Evolutionary conservation across 2,888 invertebrate species (phyloP).

Genomic region (Eristalinus sepulchralis): DNA sequence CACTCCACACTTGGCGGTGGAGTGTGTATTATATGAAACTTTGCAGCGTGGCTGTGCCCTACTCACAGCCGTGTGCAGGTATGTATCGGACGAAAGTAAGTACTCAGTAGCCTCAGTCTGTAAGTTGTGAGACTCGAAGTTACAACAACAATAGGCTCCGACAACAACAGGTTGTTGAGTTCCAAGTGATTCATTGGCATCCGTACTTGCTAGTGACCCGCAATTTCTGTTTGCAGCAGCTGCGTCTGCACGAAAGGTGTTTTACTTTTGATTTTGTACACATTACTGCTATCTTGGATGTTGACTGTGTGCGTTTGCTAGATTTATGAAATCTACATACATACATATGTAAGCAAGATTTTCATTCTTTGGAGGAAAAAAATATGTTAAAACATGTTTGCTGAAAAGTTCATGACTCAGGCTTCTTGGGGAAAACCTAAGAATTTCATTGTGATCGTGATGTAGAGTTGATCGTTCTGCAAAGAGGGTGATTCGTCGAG

Average conservation of each 20-base stretch:
- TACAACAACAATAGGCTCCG: background rate
- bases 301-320: background rate
- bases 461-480: background rate
- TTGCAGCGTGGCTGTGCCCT: background rate
- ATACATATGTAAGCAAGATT: background rate
- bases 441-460: background rate
- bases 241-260: background rate
- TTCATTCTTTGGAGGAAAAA: background rate
- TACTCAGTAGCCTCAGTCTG: background rate
- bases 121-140: background rate
- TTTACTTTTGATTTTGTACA: background rate
- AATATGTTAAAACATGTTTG: background rate
- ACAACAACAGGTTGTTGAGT: slow-evolving; percentile 35
- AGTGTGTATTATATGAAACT: background rate
- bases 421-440: slow-evolving; percentile 15
- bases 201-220: slow-evolving; percentile 15
- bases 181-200: slow-evolving; percentile 32
- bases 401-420: slow-evolving; percentile 2
- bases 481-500: background rate
- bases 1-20: slow-evolving; percentile 24
- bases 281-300: background rate
- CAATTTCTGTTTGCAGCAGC: background rate
- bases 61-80: background rate
- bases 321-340: background rate
- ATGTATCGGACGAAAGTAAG: slow-evolving; percentile 17